Evolutionary conservation across 2,113 vertebrate species (phyloP).

Genomic region (Panthera leo): DNA sequence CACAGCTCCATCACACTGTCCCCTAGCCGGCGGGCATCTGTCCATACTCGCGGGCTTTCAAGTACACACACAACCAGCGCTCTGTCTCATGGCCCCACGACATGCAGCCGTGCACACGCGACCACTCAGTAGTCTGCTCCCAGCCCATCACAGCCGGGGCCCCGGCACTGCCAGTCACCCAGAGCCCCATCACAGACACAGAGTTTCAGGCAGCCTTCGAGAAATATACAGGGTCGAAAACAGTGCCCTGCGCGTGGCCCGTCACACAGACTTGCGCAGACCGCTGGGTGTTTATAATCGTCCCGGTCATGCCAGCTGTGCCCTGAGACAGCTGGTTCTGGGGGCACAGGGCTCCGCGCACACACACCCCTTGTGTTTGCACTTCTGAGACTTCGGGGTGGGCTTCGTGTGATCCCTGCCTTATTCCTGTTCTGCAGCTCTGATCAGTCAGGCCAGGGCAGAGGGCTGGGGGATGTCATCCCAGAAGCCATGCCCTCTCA

Average conservation of each 20-base stretch:
- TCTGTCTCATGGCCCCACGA: background rate
- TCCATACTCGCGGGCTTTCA: background rate
- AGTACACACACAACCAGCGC: background rate
- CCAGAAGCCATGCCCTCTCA: background rate
- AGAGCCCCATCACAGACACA: background rate
- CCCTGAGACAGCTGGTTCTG: background rate
- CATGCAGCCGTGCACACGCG: background rate
- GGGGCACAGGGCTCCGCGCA: background rate
- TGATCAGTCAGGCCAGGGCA: background rate
- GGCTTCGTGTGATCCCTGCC: background rate
- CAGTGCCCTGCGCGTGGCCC: background rate
- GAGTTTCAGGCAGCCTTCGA: accelerated
- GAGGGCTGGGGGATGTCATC: background rate
- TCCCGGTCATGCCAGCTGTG: background rate
- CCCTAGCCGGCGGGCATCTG: background rate
- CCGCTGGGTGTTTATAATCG: background rate
- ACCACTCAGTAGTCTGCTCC: background rate
- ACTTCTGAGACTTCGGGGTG: background rate
- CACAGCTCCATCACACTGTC: background rate
- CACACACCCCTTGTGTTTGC: background rate
- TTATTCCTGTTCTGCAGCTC: background rate
- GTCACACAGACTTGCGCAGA: background rate
- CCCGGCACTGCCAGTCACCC: background rate
- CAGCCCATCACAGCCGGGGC: accelerated
- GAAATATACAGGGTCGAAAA: background rate